Base-by-base conservation (phyloP, 2,797 vertebrate species). In the Darevskia mixta region DNA sequence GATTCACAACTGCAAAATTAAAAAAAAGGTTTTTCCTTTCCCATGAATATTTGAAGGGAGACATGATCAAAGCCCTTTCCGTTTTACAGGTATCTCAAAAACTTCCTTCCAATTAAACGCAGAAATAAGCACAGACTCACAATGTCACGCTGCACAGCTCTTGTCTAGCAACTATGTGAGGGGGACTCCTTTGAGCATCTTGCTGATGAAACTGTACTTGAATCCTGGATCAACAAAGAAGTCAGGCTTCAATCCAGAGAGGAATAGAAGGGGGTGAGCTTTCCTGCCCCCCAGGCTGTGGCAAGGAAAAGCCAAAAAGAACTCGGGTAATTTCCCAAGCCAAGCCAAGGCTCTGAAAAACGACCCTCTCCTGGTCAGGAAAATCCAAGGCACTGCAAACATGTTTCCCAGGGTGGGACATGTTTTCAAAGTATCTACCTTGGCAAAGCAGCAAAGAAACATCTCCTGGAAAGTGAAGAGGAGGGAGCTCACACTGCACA, bases 41-140 rank as follows among this genome's bases (percentile, higher is more conserved):
- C 79, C 13, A 95, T 96, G 94, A 97, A 97, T 97, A 96, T 97
- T 96, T 96, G 90, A 97, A 94, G 72, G 87, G 80, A 95, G 75
- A 82, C 83, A 90, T 95, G 96, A 97, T 98, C 94, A 98, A 97
- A 97, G 94, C 86, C 86, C 61, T 92, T 96, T 92, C 87, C 93
- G 80, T 89, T 95, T 88, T 95, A 79, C 90, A 91, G 92, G 87
- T 95, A 97, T 89, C 92, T 92, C 90, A 92, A 64, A 93, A 87
- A 91, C 95, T 91, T 94, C 89, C 45, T 90, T 89, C 93, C 91
- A 96, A 96, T 95, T 96, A 97, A 95, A 92, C 69, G 87, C 79
- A 95, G 94, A 92, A 93, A 82, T 3, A 87, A 86, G 58, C 71
- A 49, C n/a, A 92, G 71, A 91, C 79, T 69, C 79, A 67, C 93